These are phyloP conservation scores for Salvelinus namaycush DNA, from an alignment of 2,113 vertebrate species.

Conservation along the genomic window DNA sequence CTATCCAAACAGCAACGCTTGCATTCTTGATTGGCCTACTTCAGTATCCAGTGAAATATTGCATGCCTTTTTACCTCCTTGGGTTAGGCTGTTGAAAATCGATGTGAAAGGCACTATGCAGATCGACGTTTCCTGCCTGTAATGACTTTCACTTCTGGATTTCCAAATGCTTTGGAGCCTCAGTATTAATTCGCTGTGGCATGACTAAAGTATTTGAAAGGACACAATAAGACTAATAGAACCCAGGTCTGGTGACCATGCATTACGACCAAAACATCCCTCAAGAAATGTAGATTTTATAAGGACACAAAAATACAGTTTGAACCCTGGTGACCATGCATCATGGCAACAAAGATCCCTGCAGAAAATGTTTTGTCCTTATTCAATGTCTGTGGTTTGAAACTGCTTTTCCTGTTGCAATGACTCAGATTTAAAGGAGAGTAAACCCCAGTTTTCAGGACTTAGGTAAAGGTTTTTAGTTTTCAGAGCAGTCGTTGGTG, in stretches of 20 bases:
- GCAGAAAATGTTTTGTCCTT: not conserved
- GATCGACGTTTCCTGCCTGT: slow-evolving; percentile 10
- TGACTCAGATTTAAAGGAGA: not conserved
- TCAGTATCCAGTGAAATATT: slow-evolving; percentile 14
- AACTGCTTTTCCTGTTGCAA: not conserved
- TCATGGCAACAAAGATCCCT: not conserved
- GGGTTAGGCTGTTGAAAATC: slow-evolving; percentile 6
- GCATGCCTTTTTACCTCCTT: slow-evolving; percentile 1
- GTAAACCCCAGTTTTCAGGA: no score
- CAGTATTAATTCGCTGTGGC: not conserved
- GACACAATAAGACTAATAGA: no score
- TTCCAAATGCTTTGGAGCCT: no score
- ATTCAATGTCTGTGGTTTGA: slow-evolving; percentile 1
- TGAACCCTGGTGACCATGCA: no score
- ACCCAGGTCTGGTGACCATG: no score
- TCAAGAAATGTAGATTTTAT: no score
- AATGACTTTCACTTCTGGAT: slow-evolving; percentile 1
- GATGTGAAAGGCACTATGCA: not conserved
- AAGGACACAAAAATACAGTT: no score
- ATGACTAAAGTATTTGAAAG: no score
- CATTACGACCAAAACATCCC: no score
- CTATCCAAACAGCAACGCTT: slow-evolving; percentile 2
- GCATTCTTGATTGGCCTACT: slow-evolving; percentile 11
- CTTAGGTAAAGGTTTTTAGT: not conserved
- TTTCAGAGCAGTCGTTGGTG: not conserved